Percentiles rank a stretch among this genome's conserved stretches.
Conservation (phyloP, 2,113 vertebrate genomes). For the Erythrocercus mccallii region DNA sequence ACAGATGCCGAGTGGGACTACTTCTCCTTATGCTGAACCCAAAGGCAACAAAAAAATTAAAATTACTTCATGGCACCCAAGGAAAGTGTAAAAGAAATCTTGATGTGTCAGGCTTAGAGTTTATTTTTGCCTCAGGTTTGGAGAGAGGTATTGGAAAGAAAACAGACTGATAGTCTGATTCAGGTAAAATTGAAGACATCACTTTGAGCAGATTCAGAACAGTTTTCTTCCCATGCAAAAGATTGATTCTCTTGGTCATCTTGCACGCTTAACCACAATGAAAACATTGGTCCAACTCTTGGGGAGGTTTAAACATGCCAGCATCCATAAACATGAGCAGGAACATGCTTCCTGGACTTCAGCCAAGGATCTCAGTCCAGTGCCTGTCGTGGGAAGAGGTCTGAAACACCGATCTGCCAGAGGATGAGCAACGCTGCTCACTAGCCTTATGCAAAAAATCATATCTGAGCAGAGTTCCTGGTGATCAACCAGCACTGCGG, state of each 20-base stretch:
- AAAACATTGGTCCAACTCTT: background rate
- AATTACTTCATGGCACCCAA: background rate
- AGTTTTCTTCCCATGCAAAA: background rate
- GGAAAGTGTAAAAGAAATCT: background rate
- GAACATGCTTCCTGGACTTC: background rate
- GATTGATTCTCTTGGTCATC: background rate
- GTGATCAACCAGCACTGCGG: background rate
- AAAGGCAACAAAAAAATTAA: slow-evolving; percentile 4
- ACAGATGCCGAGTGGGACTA: slow-evolving; percentile 36
- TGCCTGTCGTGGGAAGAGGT: background rate
- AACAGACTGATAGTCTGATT: background rate
- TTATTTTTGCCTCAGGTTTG: background rate
- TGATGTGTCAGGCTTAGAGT: background rate
- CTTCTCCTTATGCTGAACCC: slow-evolving; percentile 34
- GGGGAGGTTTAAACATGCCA: background rate
- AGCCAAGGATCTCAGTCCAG: background rate
- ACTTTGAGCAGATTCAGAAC: background rate
- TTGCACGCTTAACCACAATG: background rate
- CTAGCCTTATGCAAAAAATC: background rate
- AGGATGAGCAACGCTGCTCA: background rate
- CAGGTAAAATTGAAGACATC: background rate
- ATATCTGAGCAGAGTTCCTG: background rate
- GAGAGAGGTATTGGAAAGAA: background rate
- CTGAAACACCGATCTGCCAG: background rate
- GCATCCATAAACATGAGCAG: background rate